Evolutionary conservation across 2,797 vertebrate genomes (phyloP).

Genomic region (Phaenicophaeus curvirostris): DNA sequence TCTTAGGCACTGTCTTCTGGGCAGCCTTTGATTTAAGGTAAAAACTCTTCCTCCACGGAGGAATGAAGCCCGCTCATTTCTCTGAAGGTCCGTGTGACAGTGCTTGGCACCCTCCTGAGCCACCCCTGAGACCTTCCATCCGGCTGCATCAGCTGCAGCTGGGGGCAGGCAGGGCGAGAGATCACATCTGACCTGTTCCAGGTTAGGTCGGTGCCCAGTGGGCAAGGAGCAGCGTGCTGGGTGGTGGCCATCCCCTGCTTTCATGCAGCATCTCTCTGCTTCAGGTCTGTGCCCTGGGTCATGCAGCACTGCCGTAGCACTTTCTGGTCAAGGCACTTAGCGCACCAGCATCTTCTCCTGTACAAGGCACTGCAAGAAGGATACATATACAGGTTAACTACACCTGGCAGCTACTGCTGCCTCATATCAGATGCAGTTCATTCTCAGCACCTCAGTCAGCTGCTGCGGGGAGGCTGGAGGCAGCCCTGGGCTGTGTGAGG

Average conservation of each 20-base stretch:
- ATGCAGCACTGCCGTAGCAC: fast-evolving
- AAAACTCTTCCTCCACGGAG: not conserved
- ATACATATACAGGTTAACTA: too few relatives aligned
- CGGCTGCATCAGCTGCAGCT: not conserved
- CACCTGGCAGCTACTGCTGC: not conserved
- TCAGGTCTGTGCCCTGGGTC: not conserved
- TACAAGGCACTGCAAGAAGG: not conserved
- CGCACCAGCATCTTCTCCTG: not conserved
- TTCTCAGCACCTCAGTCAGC: not conserved
- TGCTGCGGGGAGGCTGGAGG: not conserved
- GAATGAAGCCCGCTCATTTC: not conserved
- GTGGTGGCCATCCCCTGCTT: not conserved
- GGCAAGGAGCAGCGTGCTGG: not conserved
- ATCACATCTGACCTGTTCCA: not conserved
- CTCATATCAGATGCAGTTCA: fast-evolving
- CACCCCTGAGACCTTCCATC: not conserved
- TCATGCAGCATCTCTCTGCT: fast-evolving
- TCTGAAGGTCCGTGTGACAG: not conserved
- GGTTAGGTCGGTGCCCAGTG: not conserved
- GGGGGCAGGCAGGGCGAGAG: not conserved
- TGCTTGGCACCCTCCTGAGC: not conserved
- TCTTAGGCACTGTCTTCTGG: not conserved
- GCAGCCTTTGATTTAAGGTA: not conserved
- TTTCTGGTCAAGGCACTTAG: not conserved
- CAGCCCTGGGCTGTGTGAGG: not conserved